Conservation (phyloP, 92 coral and sea anemone genomes). For the Phenganax marumi region DNA sequence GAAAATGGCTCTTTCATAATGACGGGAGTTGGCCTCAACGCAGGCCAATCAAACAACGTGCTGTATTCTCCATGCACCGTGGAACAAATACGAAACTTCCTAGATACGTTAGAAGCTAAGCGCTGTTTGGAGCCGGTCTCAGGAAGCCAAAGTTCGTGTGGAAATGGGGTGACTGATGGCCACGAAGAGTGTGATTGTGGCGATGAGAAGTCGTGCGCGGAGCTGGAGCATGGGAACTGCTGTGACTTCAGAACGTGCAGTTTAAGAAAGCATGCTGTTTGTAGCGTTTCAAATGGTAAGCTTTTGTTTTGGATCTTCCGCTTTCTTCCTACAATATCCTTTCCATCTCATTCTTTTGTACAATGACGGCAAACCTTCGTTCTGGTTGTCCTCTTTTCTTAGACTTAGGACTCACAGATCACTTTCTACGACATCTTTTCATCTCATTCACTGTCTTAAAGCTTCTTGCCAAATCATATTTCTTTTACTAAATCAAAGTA, state of each 20-base stretch:
- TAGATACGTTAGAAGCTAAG: slow-evolving; percentile 54
- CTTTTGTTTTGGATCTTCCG: too few relatives aligned
- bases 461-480: too few relatives aligned
- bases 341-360: neutral
- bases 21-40: slow-evolving; percentile 78
- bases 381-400: too few relatives aligned
- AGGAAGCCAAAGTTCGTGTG: slow-evolving; percentile 59
- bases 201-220: slow-evolving; percentile 53
- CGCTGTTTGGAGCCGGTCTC: slow-evolving; percentile 13
- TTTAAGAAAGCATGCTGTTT: slow-evolving; percentile 22
- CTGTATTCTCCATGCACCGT: slow-evolving; percentile 74
- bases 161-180: slow-evolving; percentile 71
- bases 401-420: too few relatives aligned
- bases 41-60: slow-evolving; percentile 70
- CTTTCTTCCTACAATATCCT: neutral
- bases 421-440: too few relatives aligned
- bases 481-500: too few relatives aligned
- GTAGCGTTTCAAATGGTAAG: slow-evolving; percentile 84
- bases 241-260: slow-evolving; percentile 66
- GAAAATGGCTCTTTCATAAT: slow-evolving; percentile 74
- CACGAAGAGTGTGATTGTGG: slow-evolving; percentile 84
- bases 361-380: neutral
- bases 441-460: too few relatives aligned
- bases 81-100: slow-evolving; percentile 49
- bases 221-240: slow-evolving; percentile 53